Percentiles rank a stretch among this genome's conserved stretches.
Conservation (phyloP, 1,140 invertebrate genomes). For the Reticulitermes speratus region DNA sequence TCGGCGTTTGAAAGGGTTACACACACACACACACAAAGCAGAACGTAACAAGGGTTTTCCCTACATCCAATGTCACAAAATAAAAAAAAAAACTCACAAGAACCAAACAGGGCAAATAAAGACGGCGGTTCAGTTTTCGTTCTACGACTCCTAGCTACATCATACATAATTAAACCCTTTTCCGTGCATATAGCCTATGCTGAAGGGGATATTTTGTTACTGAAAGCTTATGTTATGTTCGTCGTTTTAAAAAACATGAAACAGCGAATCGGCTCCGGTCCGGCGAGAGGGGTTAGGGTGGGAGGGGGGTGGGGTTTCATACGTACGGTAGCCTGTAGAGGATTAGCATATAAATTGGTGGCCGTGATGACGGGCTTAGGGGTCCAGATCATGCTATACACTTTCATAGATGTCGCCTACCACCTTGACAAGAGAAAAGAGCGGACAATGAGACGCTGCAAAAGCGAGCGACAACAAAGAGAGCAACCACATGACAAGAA, state of each 20-base stretch:
- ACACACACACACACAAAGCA: not conserved
- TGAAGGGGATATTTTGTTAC: not conserved
- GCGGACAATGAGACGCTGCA: no score
- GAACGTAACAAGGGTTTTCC: not conserved
- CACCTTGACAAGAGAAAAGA: no score
- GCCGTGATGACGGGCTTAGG: not conserved
- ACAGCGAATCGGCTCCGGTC: not conserved
- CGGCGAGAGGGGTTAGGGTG: not conserved
- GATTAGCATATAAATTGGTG: constrained; percentile 17
- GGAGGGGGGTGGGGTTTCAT: not conserved
- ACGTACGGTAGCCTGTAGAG: not conserved
- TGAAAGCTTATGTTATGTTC: not conserved
- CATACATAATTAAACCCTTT: not conserved
- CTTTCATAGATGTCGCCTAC: not conserved
- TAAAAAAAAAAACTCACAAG: not conserved
- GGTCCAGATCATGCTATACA: not conserved
- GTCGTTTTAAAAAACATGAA: not conserved
- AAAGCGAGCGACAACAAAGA: not conserved
- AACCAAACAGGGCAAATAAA: not conserved
- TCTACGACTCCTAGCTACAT: not conserved
- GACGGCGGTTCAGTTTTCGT: not conserved
- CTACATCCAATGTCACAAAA: not conserved
- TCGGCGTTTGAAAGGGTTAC: not conserved
- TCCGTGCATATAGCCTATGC: not conserved
- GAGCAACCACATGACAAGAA: not conserved